Base-by-base conservation (phyloP, 2,797 vertebrate genomes). In the Hoplostethus atlanticus region DNA sequence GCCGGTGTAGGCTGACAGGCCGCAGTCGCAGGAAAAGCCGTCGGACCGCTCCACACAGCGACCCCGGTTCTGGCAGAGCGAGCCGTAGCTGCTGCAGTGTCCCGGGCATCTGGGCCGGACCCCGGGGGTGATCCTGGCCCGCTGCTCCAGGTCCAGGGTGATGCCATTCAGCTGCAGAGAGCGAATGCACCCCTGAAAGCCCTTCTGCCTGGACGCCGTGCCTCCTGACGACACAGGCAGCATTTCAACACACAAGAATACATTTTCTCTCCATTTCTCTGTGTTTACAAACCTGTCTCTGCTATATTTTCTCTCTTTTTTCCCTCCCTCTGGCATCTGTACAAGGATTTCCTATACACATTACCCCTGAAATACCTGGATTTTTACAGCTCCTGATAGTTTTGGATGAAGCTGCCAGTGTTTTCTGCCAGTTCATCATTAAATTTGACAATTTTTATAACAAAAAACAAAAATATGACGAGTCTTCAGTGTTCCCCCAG, bases 151-250 rank as follows among this genome's bases (percentile, higher is more conserved):
- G 78, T 98, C 95, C 89, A 98, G 88, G 1, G 96, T 92, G 72
- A 93, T 64, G 2, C 97, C 97, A 34, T 98, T 99, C 84, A 98
- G 90, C 63, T 93, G 95, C 73, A 99, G 93, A 0, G 96, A 96
- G 40, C 97, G 96, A 55, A 99, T 96, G 4, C 97, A 98, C 2
- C 97, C 97, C 58, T 96, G 87, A 70, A 98, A 99, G 42, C 97
- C 97, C 83, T 95, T 97, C 82, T 98, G 97, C n/a, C 97, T 93
- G 34, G 97, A 98, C 17, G 97, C 97, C 0, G 97, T 98, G 28
- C 97, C 97, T 75, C 97, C 97, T 98, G 73, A 56, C 51, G 34
- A 73, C 51, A 70, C 48, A 59, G 6, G n/a, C 36, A 9, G n/a
- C 16, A 40, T 10, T 2, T 46, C 6, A 74, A 40, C 4, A 8